Conservation (phyloP, 1,140 invertebrate genomes). For the Diplogasteroides magnus region DNA sequence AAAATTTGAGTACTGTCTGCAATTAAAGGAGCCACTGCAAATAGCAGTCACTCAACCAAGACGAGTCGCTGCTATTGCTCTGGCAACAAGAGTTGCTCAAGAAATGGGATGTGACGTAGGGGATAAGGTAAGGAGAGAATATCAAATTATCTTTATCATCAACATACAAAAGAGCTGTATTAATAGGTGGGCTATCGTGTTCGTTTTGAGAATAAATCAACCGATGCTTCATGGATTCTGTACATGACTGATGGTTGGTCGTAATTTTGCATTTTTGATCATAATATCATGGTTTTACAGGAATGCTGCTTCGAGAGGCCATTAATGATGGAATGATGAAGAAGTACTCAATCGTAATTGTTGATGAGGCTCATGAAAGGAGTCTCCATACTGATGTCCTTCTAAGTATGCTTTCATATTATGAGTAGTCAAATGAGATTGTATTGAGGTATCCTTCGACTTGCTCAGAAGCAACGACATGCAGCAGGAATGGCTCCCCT, state of each 20-base stretch:
- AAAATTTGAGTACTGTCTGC: conserved; percentile 64
- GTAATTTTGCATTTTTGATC: too few species aligned
- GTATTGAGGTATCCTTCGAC: conserved; percentile 68
- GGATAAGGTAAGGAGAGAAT: conserved; percentile 59
- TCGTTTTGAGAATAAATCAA: conserved; percentile 80
- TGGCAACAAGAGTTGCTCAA: conserved; percentile 77
- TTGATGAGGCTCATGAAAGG: conserved; percentile 95
- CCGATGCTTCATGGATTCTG: conserved; percentile 70
- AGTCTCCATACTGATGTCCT: conserved; percentile 90
- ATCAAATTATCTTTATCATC: conserved; percentile 12
- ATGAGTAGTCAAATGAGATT: background rate
- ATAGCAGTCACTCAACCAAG: conserved; percentile 80
- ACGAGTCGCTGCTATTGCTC: conserved; percentile 81
- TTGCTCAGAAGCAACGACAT: conserved; percentile 63
- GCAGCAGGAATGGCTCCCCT: conserved; percentile 26
- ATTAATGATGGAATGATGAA: conserved; percentile 58
- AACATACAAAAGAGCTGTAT: conserved; percentile 15
- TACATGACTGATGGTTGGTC: conserved; percentile 92
- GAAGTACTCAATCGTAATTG: conserved; percentile 75
- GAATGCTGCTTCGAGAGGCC: conserved; percentile 84
- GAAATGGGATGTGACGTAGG: conserved; percentile 69
- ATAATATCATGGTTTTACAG: too few species aligned
- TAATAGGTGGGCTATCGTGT: conserved; percentile 76
- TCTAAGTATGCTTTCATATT: conserved; percentile 58
- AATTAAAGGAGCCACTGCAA: conserved; percentile 59